phyloP scores from a whole-genome alignment of 2,888 invertebrate species.

The Abrostola tripartita region DNA sequence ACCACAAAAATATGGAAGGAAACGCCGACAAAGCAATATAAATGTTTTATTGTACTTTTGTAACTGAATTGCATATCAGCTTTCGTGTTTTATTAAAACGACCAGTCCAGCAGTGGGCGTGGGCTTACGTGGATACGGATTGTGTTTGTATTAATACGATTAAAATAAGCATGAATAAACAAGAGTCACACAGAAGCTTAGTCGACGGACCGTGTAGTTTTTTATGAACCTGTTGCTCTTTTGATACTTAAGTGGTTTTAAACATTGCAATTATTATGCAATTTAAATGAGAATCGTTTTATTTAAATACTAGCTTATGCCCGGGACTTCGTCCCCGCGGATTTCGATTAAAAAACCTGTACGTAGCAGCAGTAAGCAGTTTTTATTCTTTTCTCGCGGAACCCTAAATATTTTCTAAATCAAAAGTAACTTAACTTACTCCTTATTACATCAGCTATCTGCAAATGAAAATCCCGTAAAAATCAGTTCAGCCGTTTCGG shows the following conservation, averaged over 20 bases:
- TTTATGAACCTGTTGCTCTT: slow-evolving; percentile 1
- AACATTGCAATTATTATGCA: background rate
- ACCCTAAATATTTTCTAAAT: no score
- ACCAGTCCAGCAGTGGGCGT: slow-evolving; percentile 27
- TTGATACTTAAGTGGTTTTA: background rate
- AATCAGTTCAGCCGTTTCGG: no score
- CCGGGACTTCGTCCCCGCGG: no score
- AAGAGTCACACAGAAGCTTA: background rate
- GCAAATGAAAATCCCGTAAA: no score
- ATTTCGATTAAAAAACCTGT: no score
- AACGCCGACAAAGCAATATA: slow-evolving; percentile 66
- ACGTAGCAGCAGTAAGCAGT: no score
- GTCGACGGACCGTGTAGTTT: slow-evolving; percentile 10
- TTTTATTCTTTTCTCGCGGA: no score
- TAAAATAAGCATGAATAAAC: slow-evolving; percentile 20
- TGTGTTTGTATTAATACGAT: slow-evolving; percentile 38
- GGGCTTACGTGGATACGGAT: slow-evolving; percentile 29
- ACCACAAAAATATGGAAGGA: slow-evolving; percentile 56
- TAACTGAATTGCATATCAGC: slow-evolving; percentile 63
- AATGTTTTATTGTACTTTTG: slow-evolving; percentile 67
- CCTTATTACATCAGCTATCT: no score
- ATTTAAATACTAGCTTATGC: no score
- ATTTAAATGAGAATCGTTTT: background rate
- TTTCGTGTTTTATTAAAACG: slow-evolving; percentile 56
- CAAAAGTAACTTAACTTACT: no score